Base-by-base conservation (phyloP, 2,113 vertebrate species). In the Glareola pratincola region DNA sequence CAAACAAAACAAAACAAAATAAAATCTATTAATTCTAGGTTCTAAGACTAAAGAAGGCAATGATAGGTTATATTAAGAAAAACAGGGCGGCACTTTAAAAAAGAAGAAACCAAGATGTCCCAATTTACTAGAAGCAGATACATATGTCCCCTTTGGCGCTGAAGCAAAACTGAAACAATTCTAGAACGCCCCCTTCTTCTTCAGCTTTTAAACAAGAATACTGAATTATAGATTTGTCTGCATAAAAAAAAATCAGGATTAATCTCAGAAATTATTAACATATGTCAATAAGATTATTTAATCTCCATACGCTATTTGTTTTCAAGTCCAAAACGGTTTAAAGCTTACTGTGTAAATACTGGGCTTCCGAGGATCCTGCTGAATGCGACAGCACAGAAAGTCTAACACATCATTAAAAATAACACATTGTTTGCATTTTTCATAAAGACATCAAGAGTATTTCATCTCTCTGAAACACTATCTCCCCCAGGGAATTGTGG, bases 361-460 rank as follows among this genome's bases (percentile, higher is more conserved):
- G 43, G 23, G 76, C 92, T 94, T 56, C 82, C 4, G 17, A 93
- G 79, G 67, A 88, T 75, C 88, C 76, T 89, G 82, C 91, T 79
- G 77, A 59, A 94, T 45, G 73, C 76, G 27, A 39, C 45, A 73
- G 72, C 75, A 68, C 62, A 75, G 81, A 85, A 79, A 54, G 75
- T 48, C 92, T 64, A 27, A 23, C 0, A 77, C 63, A 74, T 88
- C 92, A 88, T 95, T 87, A 92, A 85, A 76, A 92, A 88, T 90
- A 90, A 96, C 85, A 82, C 93, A 89, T 71, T 94, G 93, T 85
- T 96, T 97, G 95, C 95, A 96, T 97, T 96, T 97, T 97, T 97
- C 94, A 97, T 95, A 93, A 90, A 95, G 96, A 94, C 95, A 95
- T 95, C 87, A 85, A 90, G 71, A 80, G 92, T 73, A 82, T 95